A percentile compares a stretch with the other conserved stretches of the same genome.
Conservation (phyloP, 2,797 vertebrate genomes). For the Valencia hispanica region DNA sequence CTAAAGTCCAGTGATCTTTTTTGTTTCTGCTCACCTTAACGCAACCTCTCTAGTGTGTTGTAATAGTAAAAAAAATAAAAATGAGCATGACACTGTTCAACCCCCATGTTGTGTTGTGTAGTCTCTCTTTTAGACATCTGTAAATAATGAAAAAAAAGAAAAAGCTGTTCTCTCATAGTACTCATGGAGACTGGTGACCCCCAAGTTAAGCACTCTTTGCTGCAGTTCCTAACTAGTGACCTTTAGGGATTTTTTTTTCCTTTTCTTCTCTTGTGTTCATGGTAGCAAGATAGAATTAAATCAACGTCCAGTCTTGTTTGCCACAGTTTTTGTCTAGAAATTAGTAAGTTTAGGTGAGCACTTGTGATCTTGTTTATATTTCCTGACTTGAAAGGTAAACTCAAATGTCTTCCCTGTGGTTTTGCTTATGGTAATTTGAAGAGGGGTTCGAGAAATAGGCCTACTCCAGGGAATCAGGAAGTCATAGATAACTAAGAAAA, state of each 20-base stretch:
- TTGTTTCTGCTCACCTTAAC: no score
- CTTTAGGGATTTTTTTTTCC: background rate
- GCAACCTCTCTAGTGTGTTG: no score
- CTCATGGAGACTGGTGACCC: background rate
- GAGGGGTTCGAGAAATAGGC: background rate
- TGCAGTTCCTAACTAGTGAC: background rate
- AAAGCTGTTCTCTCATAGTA: background rate
- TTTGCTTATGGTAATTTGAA: background rate
- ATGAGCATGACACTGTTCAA: background rate
- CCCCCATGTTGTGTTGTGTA: background rate
- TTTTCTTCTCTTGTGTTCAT: background rate
- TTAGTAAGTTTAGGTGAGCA: background rate
- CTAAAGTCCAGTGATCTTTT: no score
- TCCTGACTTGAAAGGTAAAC: background rate
- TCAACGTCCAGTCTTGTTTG: background rate
- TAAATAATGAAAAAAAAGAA: no score
- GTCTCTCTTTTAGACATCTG: background rate
- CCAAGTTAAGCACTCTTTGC: no score
- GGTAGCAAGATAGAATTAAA: background rate
- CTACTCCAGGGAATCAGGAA: no score
- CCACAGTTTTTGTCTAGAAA: no score
- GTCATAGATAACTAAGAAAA: background rate
- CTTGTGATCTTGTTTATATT: background rate
- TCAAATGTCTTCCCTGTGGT: background rate
- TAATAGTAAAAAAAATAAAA: background rate